These are phyloP conservation scores for Rhyacophila brunnea DNA, from an alignment of 1,140 invertebrate genomes.

Conservation along the genomic window DNA sequence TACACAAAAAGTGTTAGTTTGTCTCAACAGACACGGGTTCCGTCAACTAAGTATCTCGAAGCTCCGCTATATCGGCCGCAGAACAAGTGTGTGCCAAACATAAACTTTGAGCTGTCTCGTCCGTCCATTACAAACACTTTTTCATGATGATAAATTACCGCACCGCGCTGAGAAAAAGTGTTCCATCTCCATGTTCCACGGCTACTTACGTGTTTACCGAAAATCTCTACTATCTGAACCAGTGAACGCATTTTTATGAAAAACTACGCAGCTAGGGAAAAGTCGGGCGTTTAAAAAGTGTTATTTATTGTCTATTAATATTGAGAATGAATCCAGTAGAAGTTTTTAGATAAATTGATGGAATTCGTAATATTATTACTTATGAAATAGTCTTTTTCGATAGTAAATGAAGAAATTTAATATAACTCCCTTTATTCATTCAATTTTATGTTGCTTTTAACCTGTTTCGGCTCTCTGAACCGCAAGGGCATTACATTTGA, in stretches of 20 bases:
- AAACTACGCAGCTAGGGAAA: slow-evolving; percentile 8
- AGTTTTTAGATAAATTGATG: no score
- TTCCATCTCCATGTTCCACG: slow-evolving; percentile 4
- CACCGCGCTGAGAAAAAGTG: slow-evolving; percentile 3
- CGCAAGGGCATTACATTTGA: no score
- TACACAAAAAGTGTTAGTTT: no score
- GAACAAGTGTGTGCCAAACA: neutral
- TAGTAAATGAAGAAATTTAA: no score
- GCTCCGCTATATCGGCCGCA: neutral
- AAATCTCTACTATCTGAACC: neutral
- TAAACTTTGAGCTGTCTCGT: neutral
- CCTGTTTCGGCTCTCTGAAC: no score
- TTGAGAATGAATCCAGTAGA: no score
- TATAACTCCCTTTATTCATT: no score
- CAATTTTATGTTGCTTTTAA: no score
- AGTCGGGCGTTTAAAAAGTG: neutral
- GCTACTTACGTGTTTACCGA: slow-evolving; percentile 6
- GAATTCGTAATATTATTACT: no score
- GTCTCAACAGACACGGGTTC: no score
- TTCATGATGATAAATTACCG: slow-evolving; percentile 27
- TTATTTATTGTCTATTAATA: no score
- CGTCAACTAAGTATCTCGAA: neutral
- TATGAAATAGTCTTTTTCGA: no score
- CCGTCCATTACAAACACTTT: slow-evolving; percentile 23
- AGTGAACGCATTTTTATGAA: neutral